phyloP scores from a whole-genome alignment of 2,797 vertebrate genomes.

The Anabacerthia variegaticeps region DNA sequence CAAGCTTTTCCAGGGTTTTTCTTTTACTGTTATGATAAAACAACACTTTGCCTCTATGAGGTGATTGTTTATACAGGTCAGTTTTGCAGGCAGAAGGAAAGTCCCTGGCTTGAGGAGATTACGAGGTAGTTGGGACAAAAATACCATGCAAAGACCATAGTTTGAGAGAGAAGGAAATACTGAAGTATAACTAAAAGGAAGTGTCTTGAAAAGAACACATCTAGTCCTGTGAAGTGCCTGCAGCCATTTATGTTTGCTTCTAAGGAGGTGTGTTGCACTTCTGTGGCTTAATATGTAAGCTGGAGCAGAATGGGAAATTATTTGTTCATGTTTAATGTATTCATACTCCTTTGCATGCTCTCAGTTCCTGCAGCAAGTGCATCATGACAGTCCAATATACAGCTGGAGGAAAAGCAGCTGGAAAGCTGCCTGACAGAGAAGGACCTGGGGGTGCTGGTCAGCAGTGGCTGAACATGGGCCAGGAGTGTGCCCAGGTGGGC shows the following conservation, averaged over 20 bases:
- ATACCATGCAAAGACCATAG: background rate
- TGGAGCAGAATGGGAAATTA: background rate
- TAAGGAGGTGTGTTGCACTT: background rate
- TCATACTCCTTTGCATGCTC: background rate
- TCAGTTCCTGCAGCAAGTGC: background rate
- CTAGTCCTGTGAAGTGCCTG: background rate
- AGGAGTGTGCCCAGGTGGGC: background rate
- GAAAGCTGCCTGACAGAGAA: background rate
- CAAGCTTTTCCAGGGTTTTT: background rate
- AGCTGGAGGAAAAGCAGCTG: background rate
- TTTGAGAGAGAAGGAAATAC: background rate
- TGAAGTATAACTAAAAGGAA: background rate
- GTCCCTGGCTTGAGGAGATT: background rate
- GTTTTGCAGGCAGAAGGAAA: background rate
- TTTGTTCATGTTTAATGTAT: background rate
- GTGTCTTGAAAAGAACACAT: background rate
- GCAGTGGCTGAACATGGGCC: background rate
- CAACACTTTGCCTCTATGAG: background rate
- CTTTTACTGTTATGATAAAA: background rate
- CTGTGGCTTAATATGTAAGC: background rate
- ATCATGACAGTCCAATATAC: fast-evolving
- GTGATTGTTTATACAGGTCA: background rate
- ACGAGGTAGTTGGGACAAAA: background rate
- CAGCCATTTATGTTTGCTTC: background rate
- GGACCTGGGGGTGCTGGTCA: background rate